Conservation (phyloP, 2,113 vertebrate species). For the Ameiurus melas region DNA sequence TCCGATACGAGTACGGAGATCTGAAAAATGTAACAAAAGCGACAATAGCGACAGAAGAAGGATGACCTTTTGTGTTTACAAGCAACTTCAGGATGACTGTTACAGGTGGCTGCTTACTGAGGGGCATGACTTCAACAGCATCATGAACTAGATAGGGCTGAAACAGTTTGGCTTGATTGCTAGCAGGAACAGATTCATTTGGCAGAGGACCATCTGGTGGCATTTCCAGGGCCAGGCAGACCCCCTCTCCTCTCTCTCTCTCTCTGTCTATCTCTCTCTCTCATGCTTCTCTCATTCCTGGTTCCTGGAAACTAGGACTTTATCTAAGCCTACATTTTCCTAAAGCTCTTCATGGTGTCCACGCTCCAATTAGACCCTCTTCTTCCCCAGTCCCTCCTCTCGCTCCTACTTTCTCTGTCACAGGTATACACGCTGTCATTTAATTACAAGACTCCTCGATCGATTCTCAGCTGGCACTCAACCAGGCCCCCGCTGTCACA, state of each 20-base stretch:
- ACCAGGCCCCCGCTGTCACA: neutral
- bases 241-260: neutral
- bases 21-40: neutral
- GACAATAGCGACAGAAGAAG: neutral
- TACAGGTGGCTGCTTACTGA: neutral
- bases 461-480: neutral
- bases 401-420: neutral
- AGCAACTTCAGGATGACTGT: neutral
- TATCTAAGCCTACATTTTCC: neutral
- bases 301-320: neutral
- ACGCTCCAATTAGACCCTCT: neutral
- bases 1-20: no score
- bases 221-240: neutral
- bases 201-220: conserved; percentile 7
- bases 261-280: neutral
- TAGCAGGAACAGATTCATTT: neutral
- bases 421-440: neutral
- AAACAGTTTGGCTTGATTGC: neutral
- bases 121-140: conserved; percentile 1
- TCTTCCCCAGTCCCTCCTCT: neutral
- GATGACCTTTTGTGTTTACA: neutral
- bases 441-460: neutral
- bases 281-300: neutral
- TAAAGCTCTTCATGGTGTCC: neutral
- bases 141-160: neutral